Base-by-base conservation (phyloP, 2,888 invertebrate species). In the Drosophila buzzatii region DNA sequence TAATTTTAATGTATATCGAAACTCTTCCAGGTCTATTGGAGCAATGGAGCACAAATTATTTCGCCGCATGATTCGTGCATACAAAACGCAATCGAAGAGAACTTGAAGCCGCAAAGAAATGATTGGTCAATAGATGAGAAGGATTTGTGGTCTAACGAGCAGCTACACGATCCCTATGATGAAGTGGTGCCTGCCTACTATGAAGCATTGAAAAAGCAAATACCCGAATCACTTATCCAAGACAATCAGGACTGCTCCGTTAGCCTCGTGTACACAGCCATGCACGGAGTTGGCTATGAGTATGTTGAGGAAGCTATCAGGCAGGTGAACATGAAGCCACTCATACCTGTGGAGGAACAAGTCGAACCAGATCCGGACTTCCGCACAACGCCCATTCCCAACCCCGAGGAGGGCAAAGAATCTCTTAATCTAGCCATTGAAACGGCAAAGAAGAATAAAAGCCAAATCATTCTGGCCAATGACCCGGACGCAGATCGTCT, bases 401-500 rank as follows among this genome's bases (percentile, higher is more conserved):
- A 99, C 94, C 99, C 99, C 0, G 99, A 99, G 92, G 99, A 99
- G 94, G 98, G 98, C 0, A 95, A 95, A 89, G 95, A 96, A 79
- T 96, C 97, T 27, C 91, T 98, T 76, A 94, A 95, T 83, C 93
- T 98, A 45, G 95, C 98, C 45, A 95, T 97, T 76, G 93, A 94
- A 90, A 96, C 97, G 14, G 99, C 99, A 0, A 95, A 97, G 86
- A 91, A 94, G 57, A 94, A 95, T 75, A 94, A 94, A 0, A 95
- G 96, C 52, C 94, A 94, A 0, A 93, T 99, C 7, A 97, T 99
- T 81, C 94, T 99, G 56, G 99, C 99, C 12, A 99, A 99, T 93
- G 99, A 99, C 93, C 99, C 99, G 0, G 99, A 99, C 93, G 99
- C 99, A 1, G 99, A 99, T 93, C 95, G 99, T 65, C 94, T 99